Evolutionary conservation across 2,888 invertebrate species (phyloP).

Genomic region (Caenorhabditis sp.): DNA sequence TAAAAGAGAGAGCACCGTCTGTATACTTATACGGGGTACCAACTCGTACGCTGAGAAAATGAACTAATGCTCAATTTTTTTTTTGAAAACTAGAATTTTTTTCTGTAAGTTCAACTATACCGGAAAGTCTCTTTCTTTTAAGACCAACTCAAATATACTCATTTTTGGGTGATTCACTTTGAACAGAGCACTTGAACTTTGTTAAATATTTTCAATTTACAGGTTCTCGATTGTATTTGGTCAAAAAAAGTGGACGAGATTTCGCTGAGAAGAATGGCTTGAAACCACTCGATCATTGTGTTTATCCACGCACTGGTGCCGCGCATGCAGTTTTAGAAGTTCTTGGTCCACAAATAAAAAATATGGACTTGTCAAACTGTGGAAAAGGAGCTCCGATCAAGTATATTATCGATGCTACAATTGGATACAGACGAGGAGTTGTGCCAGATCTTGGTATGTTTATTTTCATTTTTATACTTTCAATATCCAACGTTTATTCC

Average conservation of each 20-base stretch:
- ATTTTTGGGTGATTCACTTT: too few species aligned
- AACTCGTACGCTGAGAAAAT: too few species aligned
- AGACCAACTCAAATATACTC: too few species aligned
- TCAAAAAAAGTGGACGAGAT: conserved; percentile 51
- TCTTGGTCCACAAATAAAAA: conserved; percentile 47
- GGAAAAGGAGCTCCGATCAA: conserved; percentile 60
- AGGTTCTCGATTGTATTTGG: conserved; percentile 65
- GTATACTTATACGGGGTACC: too few species aligned
- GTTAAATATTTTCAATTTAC: conserved; percentile 3
- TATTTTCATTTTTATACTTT: too few species aligned
- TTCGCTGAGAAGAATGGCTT: conserved; percentile 81
- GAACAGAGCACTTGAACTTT: too few species aligned
- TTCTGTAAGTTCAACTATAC: too few species aligned
- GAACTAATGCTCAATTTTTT: too few species aligned
- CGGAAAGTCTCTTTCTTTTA: too few species aligned
- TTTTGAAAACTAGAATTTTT: too few species aligned
- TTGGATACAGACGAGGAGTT: conserved; percentile 64
- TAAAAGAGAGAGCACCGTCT: too few species aligned
- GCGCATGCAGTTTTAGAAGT: conserved; percentile 84
- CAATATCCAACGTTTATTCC: background rate
- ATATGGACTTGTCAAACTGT: conserved; percentile 28
- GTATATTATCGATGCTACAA: conserved; percentile 67
- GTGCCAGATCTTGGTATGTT: conserved; percentile 50
- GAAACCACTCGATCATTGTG: conserved; percentile 84
- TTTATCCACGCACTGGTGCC: conserved; percentile 88